phyloP scores from a whole-genome alignment of 2,113 vertebrate genomes.

The Lota lota region DNA sequence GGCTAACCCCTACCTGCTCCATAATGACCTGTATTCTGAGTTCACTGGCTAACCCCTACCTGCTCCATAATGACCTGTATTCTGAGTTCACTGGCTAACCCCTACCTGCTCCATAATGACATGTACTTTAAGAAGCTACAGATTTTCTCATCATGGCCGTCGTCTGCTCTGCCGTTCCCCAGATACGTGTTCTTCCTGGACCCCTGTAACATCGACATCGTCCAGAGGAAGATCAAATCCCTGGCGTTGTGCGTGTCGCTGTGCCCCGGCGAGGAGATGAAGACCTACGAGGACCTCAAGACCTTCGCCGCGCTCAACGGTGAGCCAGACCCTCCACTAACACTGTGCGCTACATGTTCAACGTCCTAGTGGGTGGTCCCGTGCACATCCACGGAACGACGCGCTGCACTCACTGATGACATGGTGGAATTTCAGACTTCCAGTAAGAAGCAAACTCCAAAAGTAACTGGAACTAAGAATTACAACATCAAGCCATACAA shows the following conservation, averaged over 20 bases:
- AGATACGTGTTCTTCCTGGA: conserved; percentile 98
- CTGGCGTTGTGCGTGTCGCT: conserved; percentile 90
- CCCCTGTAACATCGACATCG: conserved; percentile 92
- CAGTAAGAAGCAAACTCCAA: too few relatives aligned
- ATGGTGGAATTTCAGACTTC: too few relatives aligned
- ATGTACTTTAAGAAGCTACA: not conserved
- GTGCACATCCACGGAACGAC: too few relatives aligned
- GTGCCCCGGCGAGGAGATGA: conserved; percentile 84
- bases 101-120: not conserved
- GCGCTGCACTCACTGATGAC: too few relatives aligned
- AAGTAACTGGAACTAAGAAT: too few relatives aligned
- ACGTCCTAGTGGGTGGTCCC: too few relatives aligned
- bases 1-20: too few relatives aligned
- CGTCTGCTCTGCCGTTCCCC: conserved; percentile 19
- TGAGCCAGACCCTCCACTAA: conserved; percentile 62
- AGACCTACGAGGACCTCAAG: conserved; percentile 85
- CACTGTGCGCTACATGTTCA: not conserved
- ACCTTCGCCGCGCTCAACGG: conserved; percentile 90
- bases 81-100: too few relatives aligned
- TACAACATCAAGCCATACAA: too few relatives aligned
- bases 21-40: too few relatives aligned
- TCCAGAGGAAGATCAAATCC: conserved; percentile 89
- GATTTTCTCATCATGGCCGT: not conserved
- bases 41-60: too few relatives aligned
- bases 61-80: too few relatives aligned